Conservation (phyloP, 2,888 invertebrate species). For the Amaurobius ferox region DNA sequence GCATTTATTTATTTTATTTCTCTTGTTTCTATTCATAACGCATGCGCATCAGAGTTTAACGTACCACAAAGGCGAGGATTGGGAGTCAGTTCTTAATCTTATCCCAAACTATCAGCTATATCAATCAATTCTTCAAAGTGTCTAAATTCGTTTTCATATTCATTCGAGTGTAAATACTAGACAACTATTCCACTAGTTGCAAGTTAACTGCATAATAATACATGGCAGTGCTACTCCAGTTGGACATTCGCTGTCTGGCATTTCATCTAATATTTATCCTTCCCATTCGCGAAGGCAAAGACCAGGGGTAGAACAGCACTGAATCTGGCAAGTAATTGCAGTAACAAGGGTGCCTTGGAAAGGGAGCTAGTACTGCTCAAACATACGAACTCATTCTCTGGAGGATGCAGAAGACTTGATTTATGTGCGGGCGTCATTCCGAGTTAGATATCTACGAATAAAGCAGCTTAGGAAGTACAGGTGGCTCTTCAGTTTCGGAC, state of each 20-base stretch:
- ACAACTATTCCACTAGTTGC: not conserved
- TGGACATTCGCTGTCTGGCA: not conserved
- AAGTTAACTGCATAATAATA: not conserved
- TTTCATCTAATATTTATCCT: constrained; percentile 10
- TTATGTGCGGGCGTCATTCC: constrained; percentile 57
- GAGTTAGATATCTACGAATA: constrained; percentile 67
- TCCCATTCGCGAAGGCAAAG: not conserved
- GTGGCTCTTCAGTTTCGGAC: constrained; percentile 53
- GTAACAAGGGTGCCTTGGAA: constrained; percentile 1
- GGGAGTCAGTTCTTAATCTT: no score
- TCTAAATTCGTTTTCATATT: no score
- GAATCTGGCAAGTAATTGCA: not conserved
- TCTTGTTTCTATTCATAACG: no score
- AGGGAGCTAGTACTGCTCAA: not conserved
- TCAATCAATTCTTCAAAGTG: no score
- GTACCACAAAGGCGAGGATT: no score
- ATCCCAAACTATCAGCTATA: no score
- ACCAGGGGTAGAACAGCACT: not conserved
- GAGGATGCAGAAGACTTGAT: constrained; percentile 54
- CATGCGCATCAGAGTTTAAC: no score
- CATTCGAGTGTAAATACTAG: no score
- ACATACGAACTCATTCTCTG: constrained; percentile 33
- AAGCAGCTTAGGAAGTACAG: constrained; percentile 63
- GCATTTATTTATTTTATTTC: no score
- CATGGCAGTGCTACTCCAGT: not conserved